Evolutionary conservation across 2,797 vertebrate species (phyloP), one percentile per base, ranked within the genome.

Genomic region (Molossus alvarezi): DNA sequence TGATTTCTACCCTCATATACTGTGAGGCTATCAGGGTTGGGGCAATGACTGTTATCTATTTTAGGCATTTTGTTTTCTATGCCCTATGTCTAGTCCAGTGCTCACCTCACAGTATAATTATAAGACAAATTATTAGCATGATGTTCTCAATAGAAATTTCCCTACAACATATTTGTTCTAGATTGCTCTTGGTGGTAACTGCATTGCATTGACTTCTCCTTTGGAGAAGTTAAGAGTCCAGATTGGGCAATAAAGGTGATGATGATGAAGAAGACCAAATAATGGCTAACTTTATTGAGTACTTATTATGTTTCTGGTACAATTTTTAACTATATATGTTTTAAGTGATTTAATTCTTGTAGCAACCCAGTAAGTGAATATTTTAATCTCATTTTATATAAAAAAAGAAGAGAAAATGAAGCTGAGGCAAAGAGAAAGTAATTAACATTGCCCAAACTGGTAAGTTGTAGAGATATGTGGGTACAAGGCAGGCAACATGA

Each of bases 331-430:
- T 69, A 55, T 29, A 5, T 88, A 23, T 71, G 6, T 85, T 91
- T 94, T 84, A 92, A 72, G 23, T 77, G 20, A 51, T 94, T 77
- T 88, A 82, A 60, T 89, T 87, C 18, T 73, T 29, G 83, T 0
- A 81, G 41, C 53, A 90, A 58, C 10, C 8, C 15, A 65, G 33
- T 71, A 1, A 5, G 45, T 94, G 7, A 29, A 60, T 58, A 64
- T 72, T n/a, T 67, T 77, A 93, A 90, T 10, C 37, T 23, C 6
- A 72, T 76, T 73, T 51, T 75, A 53, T 75, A 90, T 73, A 69
- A 33, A 65, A 25, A 94, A 58, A 57, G 3, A 41, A 79, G 80
- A 64, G 6, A 69, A 82, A 84, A 73, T 2, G 77, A 86, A 95
- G 58, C 4, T 4, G 14, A 87, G 33, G 2, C 48, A 51, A 9